A percentile compares a stretch with the other conserved stretches of the same genome.
Conservation (phyloP, 2,113 vertebrate species). For the Xiphophorus maculatus region DNA sequence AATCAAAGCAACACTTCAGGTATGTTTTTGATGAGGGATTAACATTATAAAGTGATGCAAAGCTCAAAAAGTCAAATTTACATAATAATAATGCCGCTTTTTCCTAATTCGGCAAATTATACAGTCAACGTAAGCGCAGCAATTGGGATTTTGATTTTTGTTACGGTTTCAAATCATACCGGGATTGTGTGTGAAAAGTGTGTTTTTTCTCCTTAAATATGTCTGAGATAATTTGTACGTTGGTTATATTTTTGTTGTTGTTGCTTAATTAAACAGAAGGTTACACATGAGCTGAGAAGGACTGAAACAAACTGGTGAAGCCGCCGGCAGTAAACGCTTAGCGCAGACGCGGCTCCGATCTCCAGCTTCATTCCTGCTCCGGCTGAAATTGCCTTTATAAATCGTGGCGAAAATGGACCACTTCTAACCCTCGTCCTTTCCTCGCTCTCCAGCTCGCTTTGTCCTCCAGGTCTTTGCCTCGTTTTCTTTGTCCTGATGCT, state of each 20-base stretch:
- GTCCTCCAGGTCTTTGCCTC: slow-evolving; percentile 17
- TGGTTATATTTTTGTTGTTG: background rate
- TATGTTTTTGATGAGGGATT: too few relatives aligned
- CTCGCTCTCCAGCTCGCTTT: slow-evolving; percentile 19
- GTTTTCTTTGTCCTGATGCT: slow-evolving; percentile 15
- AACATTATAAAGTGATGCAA: too few relatives aligned
- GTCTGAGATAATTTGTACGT: background rate
- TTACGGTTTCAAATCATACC: background rate
- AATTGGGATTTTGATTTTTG: background rate
- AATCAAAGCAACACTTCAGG: too few relatives aligned
- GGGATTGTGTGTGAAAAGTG: background rate
- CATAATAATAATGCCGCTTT: too few relatives aligned
- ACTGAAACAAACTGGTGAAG: background rate
- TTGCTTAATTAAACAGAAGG: background rate
- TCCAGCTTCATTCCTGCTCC: slow-evolving; percentile 18
- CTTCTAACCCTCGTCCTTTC: slow-evolving; percentile 13
- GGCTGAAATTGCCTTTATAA: slow-evolving; percentile 11
- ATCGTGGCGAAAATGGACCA: slow-evolving; percentile 25
- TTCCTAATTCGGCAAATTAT: too few relatives aligned
- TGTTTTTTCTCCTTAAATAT: too few relatives aligned
- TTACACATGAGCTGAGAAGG: background rate
- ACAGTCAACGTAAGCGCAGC: too few relatives aligned
- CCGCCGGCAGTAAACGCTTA: background rate
- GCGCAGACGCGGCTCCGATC: slow-evolving; percentile 3
- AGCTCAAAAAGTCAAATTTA: too few relatives aligned